phyloP scores from a whole-genome alignment of 92 coral and sea anemone species.

The Hydrozoanthus gracilis region DNA sequence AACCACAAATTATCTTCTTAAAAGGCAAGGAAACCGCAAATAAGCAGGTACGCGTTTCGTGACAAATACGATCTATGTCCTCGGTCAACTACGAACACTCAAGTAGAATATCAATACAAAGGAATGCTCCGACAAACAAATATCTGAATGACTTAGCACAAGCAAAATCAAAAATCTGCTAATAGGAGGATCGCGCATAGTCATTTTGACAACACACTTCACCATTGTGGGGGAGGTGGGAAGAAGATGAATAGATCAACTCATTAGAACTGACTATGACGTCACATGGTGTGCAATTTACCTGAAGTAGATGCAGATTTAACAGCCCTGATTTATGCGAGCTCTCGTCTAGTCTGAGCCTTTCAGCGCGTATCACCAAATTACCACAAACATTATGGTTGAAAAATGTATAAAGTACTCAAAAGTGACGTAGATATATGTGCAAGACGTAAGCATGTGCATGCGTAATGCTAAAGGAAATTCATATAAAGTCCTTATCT shows the following conservation, averaged over 20 bases:
- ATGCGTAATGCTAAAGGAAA: slow-evolving; percentile 23
- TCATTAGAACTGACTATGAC: not conserved
- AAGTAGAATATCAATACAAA: slow-evolving; percentile 11
- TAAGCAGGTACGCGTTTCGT: slow-evolving; percentile 44
- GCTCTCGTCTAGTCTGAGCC: slow-evolving; percentile 4
- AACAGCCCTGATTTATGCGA: not conserved
- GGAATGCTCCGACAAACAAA: slow-evolving; percentile 16
- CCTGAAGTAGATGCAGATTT: not conserved
- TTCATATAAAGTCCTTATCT: not conserved
- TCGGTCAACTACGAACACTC: slow-evolving; percentile 31
- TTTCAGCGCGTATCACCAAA: slow-evolving; percentile 42
- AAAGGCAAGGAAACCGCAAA: slow-evolving; percentile 54
- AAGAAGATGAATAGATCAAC: not conserved
- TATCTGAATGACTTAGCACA: not conserved
- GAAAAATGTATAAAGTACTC: slow-evolving; percentile 39
- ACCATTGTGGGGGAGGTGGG: not conserved
- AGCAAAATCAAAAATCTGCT: too few species aligned
- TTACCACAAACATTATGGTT: slow-evolving; percentile 30
- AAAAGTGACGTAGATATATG: slow-evolving; percentile 33
- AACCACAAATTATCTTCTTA: slow-evolving; percentile 53
- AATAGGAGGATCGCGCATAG: not conserved
- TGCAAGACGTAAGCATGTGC: slow-evolving; percentile 25
- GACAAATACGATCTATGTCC: slow-evolving; percentile 40
- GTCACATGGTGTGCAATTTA: slow-evolving; percentile 23
- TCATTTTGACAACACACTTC: not conserved